Percentiles rank a stretch among this genome's conserved stretches.
These are phyloP conservation scores for Nephrotoma appendiculata DNA, from an alignment of 2,888 invertebrate genomes.

Conservation along the genomic window DNA sequence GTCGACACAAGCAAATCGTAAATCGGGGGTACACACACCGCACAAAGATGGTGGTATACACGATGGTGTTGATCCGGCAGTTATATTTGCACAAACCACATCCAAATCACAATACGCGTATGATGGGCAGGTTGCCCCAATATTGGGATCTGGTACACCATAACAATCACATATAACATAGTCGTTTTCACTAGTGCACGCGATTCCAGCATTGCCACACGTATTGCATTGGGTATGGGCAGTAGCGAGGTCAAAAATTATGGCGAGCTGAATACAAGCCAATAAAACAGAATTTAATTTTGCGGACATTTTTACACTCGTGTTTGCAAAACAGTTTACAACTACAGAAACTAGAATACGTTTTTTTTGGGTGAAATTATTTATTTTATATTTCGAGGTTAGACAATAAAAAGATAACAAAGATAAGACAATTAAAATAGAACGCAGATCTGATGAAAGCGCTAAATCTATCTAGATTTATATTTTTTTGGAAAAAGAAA, in stretches of 20 bases:
- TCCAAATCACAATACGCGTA: background rate
- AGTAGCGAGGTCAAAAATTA: background rate
- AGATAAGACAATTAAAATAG: background rate
- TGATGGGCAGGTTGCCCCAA: background rate
- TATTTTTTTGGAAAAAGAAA: background rate
- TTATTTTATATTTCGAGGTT: background rate
- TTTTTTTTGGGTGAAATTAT: background rate
- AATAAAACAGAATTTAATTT: background rate
- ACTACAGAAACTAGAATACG: background rate
- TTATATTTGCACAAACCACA: background rate
- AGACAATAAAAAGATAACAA: background rate
- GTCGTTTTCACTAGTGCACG: slow-evolving; percentile 2
- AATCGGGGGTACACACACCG: background rate
- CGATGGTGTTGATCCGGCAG: background rate
- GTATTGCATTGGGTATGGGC: slow-evolving; percentile 5
- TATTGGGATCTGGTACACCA: background rate
- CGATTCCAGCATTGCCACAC: slow-evolving; percentile 5
- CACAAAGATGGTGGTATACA: background rate
- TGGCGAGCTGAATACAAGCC: background rate
- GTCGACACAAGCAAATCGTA: slow-evolving; percentile 7
- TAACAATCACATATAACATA: background rate
- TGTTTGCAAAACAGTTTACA: background rate
- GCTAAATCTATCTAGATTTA: background rate
- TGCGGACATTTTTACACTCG: background rate
- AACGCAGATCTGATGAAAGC: background rate